phyloP scores from a whole-genome alignment of 2,113 vertebrate species.

The Stomatorhinus ivindoensis region DNA sequence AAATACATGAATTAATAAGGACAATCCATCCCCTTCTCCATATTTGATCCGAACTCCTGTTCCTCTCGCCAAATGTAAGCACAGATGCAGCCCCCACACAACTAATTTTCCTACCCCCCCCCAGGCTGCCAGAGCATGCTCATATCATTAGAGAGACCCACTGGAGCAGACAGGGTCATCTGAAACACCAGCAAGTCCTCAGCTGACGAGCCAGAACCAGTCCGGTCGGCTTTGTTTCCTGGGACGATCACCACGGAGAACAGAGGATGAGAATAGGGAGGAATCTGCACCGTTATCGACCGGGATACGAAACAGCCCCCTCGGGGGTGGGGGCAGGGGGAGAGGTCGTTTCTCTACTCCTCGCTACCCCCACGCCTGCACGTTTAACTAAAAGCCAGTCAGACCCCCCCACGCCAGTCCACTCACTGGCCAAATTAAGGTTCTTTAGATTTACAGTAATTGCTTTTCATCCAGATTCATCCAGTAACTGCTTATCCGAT shows the following conservation, averaged over 20 bases:
- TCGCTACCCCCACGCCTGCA: background rate
- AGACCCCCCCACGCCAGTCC: background rate
- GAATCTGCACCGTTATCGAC: background rate
- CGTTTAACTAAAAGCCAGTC: background rate
- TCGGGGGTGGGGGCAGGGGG: background rate
- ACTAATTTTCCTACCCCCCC: background rate
- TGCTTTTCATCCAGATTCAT: background rate
- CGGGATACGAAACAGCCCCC: background rate
- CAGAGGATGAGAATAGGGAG: background rate
- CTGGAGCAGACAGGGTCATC: background rate
- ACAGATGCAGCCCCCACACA: background rate
- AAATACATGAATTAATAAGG: background rate
- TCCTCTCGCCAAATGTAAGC: background rate
- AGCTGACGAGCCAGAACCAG: background rate
- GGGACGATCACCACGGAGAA: background rate
- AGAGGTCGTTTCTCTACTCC: background rate
- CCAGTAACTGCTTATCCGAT: background rate
- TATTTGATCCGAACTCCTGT: background rate
- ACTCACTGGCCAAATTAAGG: background rate
- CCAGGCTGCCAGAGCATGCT: background rate
- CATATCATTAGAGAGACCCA: background rate
- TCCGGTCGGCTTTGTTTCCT: background rate
- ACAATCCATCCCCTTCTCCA: background rate
- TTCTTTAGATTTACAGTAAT: background rate
- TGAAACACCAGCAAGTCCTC: background rate